Evolutionary conservation across 30 jellyfish, hydroid and myxozoan genomes (phyloP), one percentile per base, ranked within the genome.

Genomic region (Cassiopea andromeda): DNA sequence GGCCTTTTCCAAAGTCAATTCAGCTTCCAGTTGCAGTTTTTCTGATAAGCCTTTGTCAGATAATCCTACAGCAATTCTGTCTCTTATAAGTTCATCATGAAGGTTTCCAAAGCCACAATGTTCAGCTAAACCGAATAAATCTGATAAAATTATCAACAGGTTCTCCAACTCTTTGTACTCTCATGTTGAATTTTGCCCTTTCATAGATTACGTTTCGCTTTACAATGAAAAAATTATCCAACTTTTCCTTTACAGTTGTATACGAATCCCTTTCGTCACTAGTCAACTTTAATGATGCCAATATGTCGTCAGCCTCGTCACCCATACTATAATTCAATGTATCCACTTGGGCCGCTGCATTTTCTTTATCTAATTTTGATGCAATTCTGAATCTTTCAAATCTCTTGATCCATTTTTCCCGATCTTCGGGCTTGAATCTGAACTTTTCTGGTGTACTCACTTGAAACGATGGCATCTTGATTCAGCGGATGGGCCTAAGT

Each of bases 51-150:
- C 64, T 54, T 54, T 54, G 64, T 54, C 64, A 10, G 64, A 54
- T 54, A 54, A 54, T 75, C 93, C 93, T 7, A 50, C 80, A 18
- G 71, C 86, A 69, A 73, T 58, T 47, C 86, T 47, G 73, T 73
- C 92, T n/a, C 86, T 19, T 14, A 84, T 84, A 2, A 84, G 44
- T 54, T 84, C 92, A 69, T 84, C 92, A 84, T 73, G 92, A 44
- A 84, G 78, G 17, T 16, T 74, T 69, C 92, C 92, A 84, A 46
- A 84, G 17, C 57, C 78, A 60, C 92, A 84, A 73, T 46, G 77
- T 73, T 70, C 78, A 13, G 92, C 92, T 10, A 84, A 50, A 27
- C 48, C 48, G 82, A 54, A 54, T 54, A 54, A 10, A 10, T 54
- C 64, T 54, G 64, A 54, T 54, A 54, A 77, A 77, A 77, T 19